Evolutionary conservation across 2,797 vertebrate genomes (phyloP).

Genomic region (Hafferia zeledoni): DNA sequence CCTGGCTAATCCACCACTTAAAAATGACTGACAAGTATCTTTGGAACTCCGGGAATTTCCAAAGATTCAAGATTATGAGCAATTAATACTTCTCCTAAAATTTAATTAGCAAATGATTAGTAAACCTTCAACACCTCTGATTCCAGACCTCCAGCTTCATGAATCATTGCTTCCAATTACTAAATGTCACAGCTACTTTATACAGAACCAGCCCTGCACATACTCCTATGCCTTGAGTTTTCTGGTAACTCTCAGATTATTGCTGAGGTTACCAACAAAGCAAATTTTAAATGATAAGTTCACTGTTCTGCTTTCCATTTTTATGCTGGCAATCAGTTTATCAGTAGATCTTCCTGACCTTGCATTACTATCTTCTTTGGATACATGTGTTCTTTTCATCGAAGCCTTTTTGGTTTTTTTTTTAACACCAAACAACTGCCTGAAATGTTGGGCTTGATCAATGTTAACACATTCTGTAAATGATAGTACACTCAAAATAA

Average conservation of each 20-base stretch:
- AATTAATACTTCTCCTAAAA: constrained; percentile 23
- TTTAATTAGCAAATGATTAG: not conserved
- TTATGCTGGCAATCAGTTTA: not conserved
- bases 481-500: not conserved
- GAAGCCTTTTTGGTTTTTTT: not conserved
- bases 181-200: constrained; percentile 29
- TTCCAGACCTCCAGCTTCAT: constrained; percentile 14
- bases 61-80: not conserved
- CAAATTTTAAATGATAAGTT: not conserved
- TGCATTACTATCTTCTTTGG: not conserved
- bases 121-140: constrained; percentile 1
- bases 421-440: not conserved
- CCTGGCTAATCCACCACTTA: not conserved
- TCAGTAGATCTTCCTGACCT: not conserved
- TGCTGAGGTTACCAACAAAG: not conserved
- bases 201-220: not conserved
- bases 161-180: constrained; percentile 55
- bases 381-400: not conserved
- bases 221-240: not conserved
- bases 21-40: not conserved
- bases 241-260: not conserved
- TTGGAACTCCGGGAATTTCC: not conserved
- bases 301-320: not conserved
- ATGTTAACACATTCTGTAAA: not conserved
- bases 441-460: not conserved